Conservation (phyloP, 2,113 vertebrate species). For the Sphaerodactylus townsendi region DNA sequence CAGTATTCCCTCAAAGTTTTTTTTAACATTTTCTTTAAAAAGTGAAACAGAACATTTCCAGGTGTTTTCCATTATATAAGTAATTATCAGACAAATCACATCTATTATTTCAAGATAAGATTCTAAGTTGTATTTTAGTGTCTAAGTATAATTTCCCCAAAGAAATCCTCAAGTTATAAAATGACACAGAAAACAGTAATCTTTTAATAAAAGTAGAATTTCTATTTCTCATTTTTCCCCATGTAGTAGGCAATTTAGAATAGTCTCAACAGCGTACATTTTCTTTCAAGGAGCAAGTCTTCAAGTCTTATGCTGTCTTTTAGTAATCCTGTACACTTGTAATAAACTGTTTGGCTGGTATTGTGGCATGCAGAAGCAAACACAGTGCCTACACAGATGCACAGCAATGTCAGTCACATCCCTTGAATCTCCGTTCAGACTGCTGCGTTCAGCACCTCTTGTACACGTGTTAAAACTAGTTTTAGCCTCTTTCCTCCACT, state of each 20-base stretch:
- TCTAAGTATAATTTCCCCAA: neutral
- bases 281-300: neutral
- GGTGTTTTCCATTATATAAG: neutral
- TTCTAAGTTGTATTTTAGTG: conserved; percentile 10
- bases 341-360: neutral
- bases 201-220: neutral
- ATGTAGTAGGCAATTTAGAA: neutral
- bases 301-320: neutral
- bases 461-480: neutral
- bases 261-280: neutral
- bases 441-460: neutral
- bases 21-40: neutral
- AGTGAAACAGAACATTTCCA: neutral
- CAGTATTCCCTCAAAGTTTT: neutral
- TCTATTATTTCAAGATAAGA: conserved; percentile 21
- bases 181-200: neutral
- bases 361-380: neutral
- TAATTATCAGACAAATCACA: neutral
- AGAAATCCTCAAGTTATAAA: neutral
- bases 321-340: neutral
- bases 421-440: neutral
- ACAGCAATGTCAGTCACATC: neutral
- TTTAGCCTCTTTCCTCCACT: neutral
- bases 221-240: neutral
- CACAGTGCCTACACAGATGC: neutral